Base-by-base conservation (phyloP, 1,140 invertebrate genomes). In the Drosophila nasuta region DNA sequence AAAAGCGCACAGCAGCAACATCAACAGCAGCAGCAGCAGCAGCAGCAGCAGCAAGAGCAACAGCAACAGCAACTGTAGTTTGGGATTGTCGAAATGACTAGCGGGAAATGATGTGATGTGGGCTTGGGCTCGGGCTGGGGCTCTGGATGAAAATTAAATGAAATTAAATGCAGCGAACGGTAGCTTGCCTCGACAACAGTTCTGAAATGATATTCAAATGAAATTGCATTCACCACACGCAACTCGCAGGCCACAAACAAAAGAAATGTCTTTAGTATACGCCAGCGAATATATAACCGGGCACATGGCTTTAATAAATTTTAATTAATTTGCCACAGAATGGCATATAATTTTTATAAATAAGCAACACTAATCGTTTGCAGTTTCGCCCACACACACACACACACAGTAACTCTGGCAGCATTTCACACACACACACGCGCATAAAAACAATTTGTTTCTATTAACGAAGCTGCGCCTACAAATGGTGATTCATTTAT, bases 381-480 rank as follows among this genome's bases (percentile, higher is more conserved):
- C 65, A 48, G 33, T 48, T 60, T 75, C 43, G 10, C 15, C 57
- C n/a, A n/a, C n/a, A n/a, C 46, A 49, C 60, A 41, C 45, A 13
- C 33, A 38, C 56, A 54, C 28, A 57, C 15, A 51, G 51, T 38
- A 66, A 41, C 60, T 70, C 57, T 63, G 74, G 64, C 73, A 75
- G 8, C 57, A 41, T 33, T 33, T 33, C n/a, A n/a, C 20, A 20
- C 46, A 48, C 54, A 33, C 35, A 49, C 20, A 4, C 25, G 5
- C 41, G 48, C 45, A 48, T 30, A 25, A 62, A 72, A 75, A 87
- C 85, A 89, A 88, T 88, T 88, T 88, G 85, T 88, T 88, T 88
- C 85, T 88, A 88, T 88, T 88, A 89, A 88, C 85, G 74, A 80
- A 80, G 83, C 85, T 78, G 85, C 83, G 83, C 83, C 83, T 87